phyloP scores from a whole-genome alignment of 2,797 vertebrate genomes.

The Anniella stebbinsi region DNA sequence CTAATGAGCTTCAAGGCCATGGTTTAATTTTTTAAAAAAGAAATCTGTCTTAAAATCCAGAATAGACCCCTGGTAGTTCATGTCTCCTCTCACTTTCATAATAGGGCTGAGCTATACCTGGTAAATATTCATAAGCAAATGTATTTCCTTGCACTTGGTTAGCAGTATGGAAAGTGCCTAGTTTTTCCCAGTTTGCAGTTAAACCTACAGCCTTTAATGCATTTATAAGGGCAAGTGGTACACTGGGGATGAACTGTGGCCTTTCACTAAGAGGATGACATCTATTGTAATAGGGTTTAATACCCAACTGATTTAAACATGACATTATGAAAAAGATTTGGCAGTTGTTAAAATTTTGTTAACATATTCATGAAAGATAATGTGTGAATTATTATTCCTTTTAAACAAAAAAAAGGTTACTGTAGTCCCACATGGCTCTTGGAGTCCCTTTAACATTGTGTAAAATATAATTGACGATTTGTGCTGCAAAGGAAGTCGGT shows the following conservation, averaged over 20 bases:
- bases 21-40: not conserved
- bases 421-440: slow-evolving; percentile 25
- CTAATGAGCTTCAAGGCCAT: not conserved
- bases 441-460: slow-evolving; percentile 39
- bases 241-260: slow-evolving; percentile 62
- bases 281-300: slow-evolving; percentile 53
- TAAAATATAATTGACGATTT: slow-evolving; percentile 53
- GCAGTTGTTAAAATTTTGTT: slow-evolving; percentile 63
- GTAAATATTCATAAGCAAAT: slow-evolving; percentile 56
- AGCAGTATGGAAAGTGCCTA: slow-evolving; percentile 31
- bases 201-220: slow-evolving; percentile 51
- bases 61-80: slow-evolving; percentile 6
- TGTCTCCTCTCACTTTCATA: slow-evolving; percentile 7
- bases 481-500: slow-evolving; percentile 28
- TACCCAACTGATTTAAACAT: slow-evolving; percentile 58
- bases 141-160: slow-evolving; percentile 21
- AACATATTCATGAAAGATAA: slow-evolving; percentile 63
- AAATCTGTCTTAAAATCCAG: not conserved
- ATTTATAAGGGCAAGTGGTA: slow-evolving; percentile 53
- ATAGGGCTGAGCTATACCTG: not conserved
- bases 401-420: slow-evolving; percentile 63
- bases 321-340: slow-evolving; percentile 53
- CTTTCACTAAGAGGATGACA: slow-evolving; percentile 59
- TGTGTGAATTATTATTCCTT: slow-evolving; percentile 59
- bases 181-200: slow-evolving; percentile 5